phyloP scores from a whole-genome alignment of 1,140 invertebrate genomes.

The Drosophila ercepeae region DNA sequence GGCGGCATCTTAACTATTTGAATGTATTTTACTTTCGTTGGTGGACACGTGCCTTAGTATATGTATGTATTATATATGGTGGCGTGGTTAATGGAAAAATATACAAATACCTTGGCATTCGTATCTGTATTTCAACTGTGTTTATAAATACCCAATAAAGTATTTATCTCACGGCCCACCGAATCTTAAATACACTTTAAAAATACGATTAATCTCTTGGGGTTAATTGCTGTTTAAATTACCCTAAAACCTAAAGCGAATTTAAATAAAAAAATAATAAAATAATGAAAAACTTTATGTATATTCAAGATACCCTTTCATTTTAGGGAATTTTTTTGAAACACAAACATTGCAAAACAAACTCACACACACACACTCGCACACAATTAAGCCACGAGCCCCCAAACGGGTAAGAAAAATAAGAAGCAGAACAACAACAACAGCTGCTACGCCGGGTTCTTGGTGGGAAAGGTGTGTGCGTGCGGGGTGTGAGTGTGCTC shows the following conservation, averaged over 20 bases:
- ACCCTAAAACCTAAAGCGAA: too few species aligned
- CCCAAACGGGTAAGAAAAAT: background rate
- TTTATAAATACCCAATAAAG: slow-evolving; percentile 1
- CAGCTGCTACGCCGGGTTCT: background rate
- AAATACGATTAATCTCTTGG: too few species aligned
- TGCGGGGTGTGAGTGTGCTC: background rate
- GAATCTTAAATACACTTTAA: background rate
- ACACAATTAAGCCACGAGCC: background rate
- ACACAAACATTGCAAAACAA: background rate
- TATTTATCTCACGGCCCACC: background rate
- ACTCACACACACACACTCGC: background rate
- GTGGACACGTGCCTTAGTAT: background rate
- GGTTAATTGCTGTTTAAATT: too few species aligned
- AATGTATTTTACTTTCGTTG: background rate
- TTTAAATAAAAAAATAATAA: background rate
- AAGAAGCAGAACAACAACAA: slow-evolving; percentile 1
- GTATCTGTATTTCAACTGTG: background rate
- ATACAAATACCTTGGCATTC: background rate
- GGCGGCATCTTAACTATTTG: background rate
- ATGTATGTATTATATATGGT: background rate
- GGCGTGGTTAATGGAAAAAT: background rate
- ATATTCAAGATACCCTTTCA: background rate
- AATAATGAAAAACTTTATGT: background rate
- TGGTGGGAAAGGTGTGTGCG: background rate
- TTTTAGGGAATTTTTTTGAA: background rate